Conservation (phyloP, 2,888 invertebrate genomes). For the Lasioglossum malachurum region DNA sequence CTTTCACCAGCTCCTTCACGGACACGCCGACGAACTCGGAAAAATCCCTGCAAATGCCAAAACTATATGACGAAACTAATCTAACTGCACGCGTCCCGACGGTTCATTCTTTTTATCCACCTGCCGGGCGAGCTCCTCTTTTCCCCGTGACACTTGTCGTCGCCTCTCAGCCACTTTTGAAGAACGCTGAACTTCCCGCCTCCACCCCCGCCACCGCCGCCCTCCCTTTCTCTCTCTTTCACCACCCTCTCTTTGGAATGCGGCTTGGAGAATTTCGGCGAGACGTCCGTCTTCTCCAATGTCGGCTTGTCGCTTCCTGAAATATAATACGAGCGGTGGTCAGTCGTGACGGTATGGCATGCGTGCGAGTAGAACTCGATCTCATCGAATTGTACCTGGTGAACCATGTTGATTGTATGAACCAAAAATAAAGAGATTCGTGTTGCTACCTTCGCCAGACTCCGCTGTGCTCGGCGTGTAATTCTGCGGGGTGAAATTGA, state of each 20-base stretch:
- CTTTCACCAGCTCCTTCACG: constrained; percentile 91
- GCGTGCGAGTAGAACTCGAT: constrained; percentile 9
- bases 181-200: constrained; percentile 85
- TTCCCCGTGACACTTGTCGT: constrained; percentile 84
- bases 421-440: constrained; percentile 85
- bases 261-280: constrained; percentile 78
- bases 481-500: constrained; percentile 78
- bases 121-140: constrained; percentile 82
- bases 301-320: constrained; percentile 76
- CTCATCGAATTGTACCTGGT: constrained; percentile 66
- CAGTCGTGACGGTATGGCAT: not conserved
- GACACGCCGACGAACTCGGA: constrained; percentile 88
- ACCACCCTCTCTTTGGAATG: constrained; percentile 78
- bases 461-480: constrained; percentile 72
- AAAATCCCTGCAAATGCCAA: constrained; percentile 82
- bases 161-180: constrained; percentile 87
- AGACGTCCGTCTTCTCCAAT: constrained; percentile 78
- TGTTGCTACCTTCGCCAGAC: constrained; percentile 76
- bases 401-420: constrained; percentile 80
- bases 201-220: constrained; percentile 53
- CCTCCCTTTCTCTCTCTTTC: constrained; percentile 78
- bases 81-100: constrained; percentile 13
- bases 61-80: constrained; percentile 49
- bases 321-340: not conserved
- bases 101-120: constrained; percentile 60